phyloP scores from a whole-genome alignment of 2,888 invertebrate species.

The Micoletzkya japonica region DNA sequence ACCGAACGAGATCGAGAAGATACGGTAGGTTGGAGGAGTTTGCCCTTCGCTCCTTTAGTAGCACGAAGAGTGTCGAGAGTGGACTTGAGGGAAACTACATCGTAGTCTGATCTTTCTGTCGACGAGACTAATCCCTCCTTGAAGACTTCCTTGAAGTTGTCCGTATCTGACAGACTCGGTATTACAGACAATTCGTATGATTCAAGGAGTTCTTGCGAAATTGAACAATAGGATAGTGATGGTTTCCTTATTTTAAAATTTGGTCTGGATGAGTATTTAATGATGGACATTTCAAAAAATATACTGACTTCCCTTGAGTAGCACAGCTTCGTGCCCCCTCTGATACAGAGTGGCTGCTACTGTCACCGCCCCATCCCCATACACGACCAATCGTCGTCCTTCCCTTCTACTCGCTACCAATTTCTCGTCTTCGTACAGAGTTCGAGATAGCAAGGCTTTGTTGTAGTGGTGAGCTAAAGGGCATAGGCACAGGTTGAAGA shows the following conservation, averaged over 20 bases:
- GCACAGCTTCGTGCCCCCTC: constrained; percentile 40
- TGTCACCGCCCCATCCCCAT: constrained; percentile 31
- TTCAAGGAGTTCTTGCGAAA: too few relatives aligned
- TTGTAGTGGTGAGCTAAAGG: constrained; percentile 39
- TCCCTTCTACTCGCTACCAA: constrained; percentile 31
- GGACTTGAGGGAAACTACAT: background rate
- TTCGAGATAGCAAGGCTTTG: constrained; percentile 35
- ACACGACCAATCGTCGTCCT: constrained; percentile 16
- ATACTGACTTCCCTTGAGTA: constrained; percentile 41
- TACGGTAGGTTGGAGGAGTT: constrained; percentile 5
- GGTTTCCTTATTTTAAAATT: too few relatives aligned
- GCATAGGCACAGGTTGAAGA: background rate
- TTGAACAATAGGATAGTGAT: too few relatives aligned
- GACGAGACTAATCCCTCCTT: background rate
- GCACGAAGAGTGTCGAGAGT: background rate
- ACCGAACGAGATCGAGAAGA: constrained; percentile 10
- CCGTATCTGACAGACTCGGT: too few relatives aligned
- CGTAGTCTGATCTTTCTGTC: background rate
- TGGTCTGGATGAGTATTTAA: too few relatives aligned
- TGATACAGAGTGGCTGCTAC: constrained; percentile 39
- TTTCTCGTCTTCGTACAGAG: constrained; percentile 33
- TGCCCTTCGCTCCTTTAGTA: constrained; percentile 11
- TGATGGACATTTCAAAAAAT: background rate
- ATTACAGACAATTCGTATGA: too few relatives aligned
- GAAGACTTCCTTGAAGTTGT: background rate